Evolutionary conservation across 1,140 invertebrate species (phyloP).

Genomic region (Helicoverpa zea): DNA sequence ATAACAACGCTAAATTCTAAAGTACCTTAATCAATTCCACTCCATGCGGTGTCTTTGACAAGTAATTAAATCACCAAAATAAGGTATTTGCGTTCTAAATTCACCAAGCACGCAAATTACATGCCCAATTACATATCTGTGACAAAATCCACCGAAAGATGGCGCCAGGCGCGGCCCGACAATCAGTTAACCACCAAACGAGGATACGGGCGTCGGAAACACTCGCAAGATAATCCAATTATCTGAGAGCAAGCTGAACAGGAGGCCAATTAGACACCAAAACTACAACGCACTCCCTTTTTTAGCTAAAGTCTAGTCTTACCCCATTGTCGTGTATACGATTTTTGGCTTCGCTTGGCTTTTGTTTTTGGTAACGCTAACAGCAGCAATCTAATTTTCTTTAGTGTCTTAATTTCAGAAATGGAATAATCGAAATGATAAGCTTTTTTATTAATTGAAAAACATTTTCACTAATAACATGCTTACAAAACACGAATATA

Average conservation of each 20-base stretch:
- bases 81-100: not conserved
- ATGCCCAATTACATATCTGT: slow-evolving; percentile 49
- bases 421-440: too few species aligned
- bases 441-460: too few species aligned
- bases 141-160: slow-evolving; percentile 49
- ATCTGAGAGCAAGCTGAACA: slow-evolving; percentile 51
- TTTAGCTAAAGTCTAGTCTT: slow-evolving; percentile 29
- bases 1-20: not conserved
- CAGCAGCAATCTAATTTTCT: not conserved
- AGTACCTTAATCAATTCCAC: not conserved
- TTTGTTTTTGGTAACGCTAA: not conserved
- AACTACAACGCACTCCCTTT: slow-evolving; percentile 49
- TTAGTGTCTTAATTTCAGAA: too few species aligned
- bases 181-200: slow-evolving; percentile 54
- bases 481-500: too few species aligned
- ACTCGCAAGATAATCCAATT: slow-evolving; percentile 56
- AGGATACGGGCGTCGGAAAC: slow-evolving; percentile 51
- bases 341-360: not conserved
- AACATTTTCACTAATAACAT: not conserved
- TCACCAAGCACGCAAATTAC: slow-evolving; percentile 38
- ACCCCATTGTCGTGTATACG: not conserved
- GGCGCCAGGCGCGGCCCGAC: slow-evolving; percentile 36
- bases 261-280: slow-evolving; percentile 56
- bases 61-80: slow-evolving; percentile 19
- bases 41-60: not conserved